Conservation (phyloP, 30 jellyfish, hydroid and myxozoan genomes). For the Calvadosia cruxmelitensis region DNA sequence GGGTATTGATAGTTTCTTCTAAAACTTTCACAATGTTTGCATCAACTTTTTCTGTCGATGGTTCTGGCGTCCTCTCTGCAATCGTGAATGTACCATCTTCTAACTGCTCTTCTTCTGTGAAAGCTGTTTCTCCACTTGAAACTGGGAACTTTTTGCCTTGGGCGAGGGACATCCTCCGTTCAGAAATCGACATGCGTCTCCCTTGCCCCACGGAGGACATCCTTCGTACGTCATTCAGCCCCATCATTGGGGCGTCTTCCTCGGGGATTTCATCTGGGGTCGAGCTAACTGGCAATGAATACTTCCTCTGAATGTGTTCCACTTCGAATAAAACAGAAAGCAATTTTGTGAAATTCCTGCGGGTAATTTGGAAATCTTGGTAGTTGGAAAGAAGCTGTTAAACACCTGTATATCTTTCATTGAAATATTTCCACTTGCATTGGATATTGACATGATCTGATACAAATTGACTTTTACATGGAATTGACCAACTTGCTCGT, state of each 20-base stretch:
- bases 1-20: slow-evolving; percentile 21
- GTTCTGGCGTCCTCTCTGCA: neutral
- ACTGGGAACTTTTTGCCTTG: slow-evolving; percentile 8
- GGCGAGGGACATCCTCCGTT: slow-evolving; percentile 9
- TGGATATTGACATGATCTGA: no score
- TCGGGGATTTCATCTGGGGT: neutral
- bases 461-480: no score
- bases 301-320: neutral
- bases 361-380: no score
- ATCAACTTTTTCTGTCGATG: neutral
- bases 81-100: neutral
- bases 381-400: no score
- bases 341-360: no score
- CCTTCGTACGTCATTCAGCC: neutral
- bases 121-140: slow-evolving; percentile 4
- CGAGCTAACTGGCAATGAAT: neutral
- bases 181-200: neutral
- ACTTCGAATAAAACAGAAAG: neutral
- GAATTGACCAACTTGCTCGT: no score
- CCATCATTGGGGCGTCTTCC: neutral
- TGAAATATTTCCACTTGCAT: no score
- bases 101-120: slow-evolving; percentile 1
- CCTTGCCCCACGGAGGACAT: slow-evolving; percentile 1
- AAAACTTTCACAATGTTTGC: slow-evolving; percentile 3
- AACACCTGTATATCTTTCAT: no score